Evolutionary conservation across 2,113 vertebrate species (phyloP), one percentile per base, ranked within the genome.

Genomic region (Symphodus melops): DNA sequence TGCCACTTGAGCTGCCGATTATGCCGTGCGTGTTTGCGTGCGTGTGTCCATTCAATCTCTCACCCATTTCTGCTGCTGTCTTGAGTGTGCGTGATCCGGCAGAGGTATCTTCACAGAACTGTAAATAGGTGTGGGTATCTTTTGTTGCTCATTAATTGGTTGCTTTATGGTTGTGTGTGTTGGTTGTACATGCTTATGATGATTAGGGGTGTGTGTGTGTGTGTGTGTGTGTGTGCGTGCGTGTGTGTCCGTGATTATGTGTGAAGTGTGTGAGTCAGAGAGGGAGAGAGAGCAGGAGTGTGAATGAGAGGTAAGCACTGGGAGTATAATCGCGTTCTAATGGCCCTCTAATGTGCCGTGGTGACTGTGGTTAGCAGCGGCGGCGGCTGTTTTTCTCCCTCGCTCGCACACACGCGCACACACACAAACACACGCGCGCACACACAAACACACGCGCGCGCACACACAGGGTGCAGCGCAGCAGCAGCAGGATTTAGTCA

Each of bases 271-370:
- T 23, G 82, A 84, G 87, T 80, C 68, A 53, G 83, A 78, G 86
- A 66, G 85, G 58, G 71, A 57, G 83, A 80, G 86, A 75, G 85
- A 71, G 86, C 75, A 67, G 71, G 84, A 87, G 91, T 87, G 88
- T 87, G 91, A 90, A 86, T 87, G 89, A 87, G 88, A 91, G 88
- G 87, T 84, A 89, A 93, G 92, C 91, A 87, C 91, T 90, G 87
- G 90, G 87, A 89, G 90, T 90, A 92, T 93, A 93, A 93, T 93
- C 86, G 92, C 81, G 80, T 89, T 92, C 87, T 93, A 93, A 93
- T 93, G 90, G 92, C 90, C 90, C 91, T 89, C 90, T 92, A 92
- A 92, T 92, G 88, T 90, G 91, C 90, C 89, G 86, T 91, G 89
- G 92, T 92, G 91, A 91, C 91, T 89, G 91, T 88, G 88, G 91